Evolutionary conservation across 1,140 invertebrate genomes (phyloP).

Genomic region (Drosophila melanogaster): DNA sequence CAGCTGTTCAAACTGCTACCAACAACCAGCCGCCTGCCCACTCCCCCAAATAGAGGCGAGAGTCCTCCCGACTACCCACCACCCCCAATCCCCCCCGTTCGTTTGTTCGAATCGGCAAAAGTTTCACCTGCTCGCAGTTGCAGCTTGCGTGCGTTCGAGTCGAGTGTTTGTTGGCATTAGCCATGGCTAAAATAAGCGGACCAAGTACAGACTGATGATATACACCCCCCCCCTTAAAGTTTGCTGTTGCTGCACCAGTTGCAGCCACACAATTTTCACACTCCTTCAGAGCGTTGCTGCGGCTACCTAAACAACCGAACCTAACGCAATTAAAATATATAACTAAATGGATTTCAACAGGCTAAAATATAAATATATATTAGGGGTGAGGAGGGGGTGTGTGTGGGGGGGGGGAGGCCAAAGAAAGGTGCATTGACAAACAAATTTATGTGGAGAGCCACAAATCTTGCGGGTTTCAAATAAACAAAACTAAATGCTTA

Average conservation of each 20-base stretch:
- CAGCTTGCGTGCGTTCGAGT: constrained; percentile 68
- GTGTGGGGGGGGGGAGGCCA: neutral
- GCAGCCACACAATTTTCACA: constrained; percentile 45
- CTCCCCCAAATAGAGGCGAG: constrained; percentile 32
- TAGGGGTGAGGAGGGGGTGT: neutral
- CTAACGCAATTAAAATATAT: constrained; percentile 46
- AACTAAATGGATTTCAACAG: constrained; percentile 51
- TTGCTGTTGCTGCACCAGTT: constrained; percentile 47
- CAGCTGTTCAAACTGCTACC: constrained; percentile 61
- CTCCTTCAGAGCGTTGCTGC: constrained; percentile 22
- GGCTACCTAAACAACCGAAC: constrained; percentile 58
- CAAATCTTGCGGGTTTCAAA: constrained; percentile 71
- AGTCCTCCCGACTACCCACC: too few relatives aligned
- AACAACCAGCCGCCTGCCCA: constrained; percentile 28
- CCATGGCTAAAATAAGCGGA: constrained; percentile 48
- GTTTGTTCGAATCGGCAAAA: constrained; percentile 32
- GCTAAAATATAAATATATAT: neutral
- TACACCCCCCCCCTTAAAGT: constrained; percentile 33
- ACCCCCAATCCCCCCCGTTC: neutral
- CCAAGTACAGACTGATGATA: constrained; percentile 29
- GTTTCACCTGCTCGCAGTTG: constrained; percentile 77
- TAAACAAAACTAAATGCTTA: constrained; percentile 73
- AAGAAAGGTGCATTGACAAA: constrained; percentile 67
- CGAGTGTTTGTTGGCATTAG: constrained; percentile 69
- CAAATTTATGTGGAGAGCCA: constrained; percentile 73